phyloP scores from a whole-genome alignment of 2,888 invertebrate species.

The Drosophila acutilabella region DNA sequence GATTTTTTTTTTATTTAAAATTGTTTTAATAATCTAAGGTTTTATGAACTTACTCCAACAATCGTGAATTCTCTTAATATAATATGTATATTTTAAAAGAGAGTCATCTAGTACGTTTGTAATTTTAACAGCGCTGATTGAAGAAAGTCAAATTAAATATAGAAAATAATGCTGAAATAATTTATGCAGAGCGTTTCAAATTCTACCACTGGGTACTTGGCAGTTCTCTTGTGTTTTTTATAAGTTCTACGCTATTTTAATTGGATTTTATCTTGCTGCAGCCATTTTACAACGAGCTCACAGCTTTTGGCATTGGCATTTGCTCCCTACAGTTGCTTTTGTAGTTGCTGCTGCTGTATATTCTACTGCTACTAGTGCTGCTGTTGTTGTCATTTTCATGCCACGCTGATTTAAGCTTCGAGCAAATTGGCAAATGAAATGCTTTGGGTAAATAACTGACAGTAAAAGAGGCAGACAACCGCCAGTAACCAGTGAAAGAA shows the following conservation, averaged over 20 bases:
- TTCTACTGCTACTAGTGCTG: conserved; percentile 11
- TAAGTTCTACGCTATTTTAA: conserved; percentile 70
- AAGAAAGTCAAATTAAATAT: too few species aligned
- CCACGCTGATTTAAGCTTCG: conserved; percentile 70
- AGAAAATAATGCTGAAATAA: too few species aligned
- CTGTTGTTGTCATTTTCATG: conserved; percentile 63
- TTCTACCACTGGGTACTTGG: conserved; percentile 25
- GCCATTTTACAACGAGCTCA: conserved; percentile 56
- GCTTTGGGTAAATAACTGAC: conserved; percentile 72
- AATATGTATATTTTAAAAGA: too few species aligned
- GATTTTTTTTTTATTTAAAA: too few species aligned
- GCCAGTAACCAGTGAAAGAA: conserved; percentile 21
- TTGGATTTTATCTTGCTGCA: conserved; percentile 76
- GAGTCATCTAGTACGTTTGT: too few species aligned
- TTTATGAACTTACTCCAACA: too few species aligned
- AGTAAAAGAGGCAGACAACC: conserved; percentile 26
- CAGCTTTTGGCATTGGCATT: conserved; percentile 36
- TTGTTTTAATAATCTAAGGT: too few species aligned
- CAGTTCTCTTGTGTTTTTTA: conserved; percentile 26
- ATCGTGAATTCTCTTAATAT: too few species aligned
- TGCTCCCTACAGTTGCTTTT: conserved; percentile 15
- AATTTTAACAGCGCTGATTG: too few species aligned
- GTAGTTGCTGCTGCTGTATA: conserved; percentile 5
- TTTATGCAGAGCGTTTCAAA: conserved; percentile 51
- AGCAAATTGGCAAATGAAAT: conserved; percentile 76